These are phyloP conservation scores for Rhinella marina DNA, from an alignment of 2,797 vertebrate species.

Conservation along the genomic window DNA sequence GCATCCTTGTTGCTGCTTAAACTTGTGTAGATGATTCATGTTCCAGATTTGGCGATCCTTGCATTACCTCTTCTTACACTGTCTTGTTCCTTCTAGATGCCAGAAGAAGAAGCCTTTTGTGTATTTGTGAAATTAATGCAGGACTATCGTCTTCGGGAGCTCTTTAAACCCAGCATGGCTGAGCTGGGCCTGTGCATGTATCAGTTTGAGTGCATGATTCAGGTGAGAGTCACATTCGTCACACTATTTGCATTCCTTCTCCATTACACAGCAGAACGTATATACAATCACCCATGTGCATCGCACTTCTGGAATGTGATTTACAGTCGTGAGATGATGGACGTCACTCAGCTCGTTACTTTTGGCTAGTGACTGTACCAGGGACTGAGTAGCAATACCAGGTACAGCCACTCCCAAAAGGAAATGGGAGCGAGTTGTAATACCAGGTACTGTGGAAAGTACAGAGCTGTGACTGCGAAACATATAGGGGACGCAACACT, in stretches of 20 bases:
- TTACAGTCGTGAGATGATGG: background rate
- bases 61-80: background rate
- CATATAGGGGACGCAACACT: no score
- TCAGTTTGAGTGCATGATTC: conserved; percentile 99
- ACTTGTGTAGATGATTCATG: no score
- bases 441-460: no score
- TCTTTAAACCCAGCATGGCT: conserved; percentile 99
- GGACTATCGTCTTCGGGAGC: conserved; percentile 95
- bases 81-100: conserved; percentile 81
- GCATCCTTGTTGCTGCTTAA: no score
- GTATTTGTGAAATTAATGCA: conserved; percentile 99
- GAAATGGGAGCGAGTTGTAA: no score
- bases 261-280: background rate
- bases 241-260: background rate
- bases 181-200: conserved; percentile 99
- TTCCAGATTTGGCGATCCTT: background rate
- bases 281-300: background rate
- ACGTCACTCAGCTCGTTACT: background rate
- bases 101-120: conserved; percentile 98
- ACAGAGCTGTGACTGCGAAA: no score
- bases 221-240: conserved; percentile 76
- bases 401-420: no score
- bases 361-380: no score
- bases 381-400: no score
- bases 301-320: background rate